Base-by-base conservation (phyloP, 2,113 vertebrate species). In the Misgurnus anguillicaudatus region DNA sequence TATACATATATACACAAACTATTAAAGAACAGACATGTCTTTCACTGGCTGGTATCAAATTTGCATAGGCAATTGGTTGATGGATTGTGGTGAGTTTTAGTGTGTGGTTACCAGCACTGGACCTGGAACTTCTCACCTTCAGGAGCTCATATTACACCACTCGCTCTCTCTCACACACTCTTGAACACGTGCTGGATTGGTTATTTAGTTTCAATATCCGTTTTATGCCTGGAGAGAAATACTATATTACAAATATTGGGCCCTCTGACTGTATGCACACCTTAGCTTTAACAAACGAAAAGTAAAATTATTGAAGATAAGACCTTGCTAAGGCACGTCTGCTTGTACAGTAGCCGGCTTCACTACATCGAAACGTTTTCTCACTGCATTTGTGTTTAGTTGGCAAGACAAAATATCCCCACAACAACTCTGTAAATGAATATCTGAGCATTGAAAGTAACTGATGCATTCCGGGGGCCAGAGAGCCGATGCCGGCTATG, bases 31-130 rank as follows among this genome's bases (percentile, higher is more conserved):
- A 69, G 48, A 66, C 39, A 10, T 7, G 63, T 45, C 66, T 82
- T 64, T 78, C 64, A 51, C 61, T 80, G 78, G 72, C 48, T 74
- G 48, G 65, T 74, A 74, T 76, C 42, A 24, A 42, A 84, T 84
- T 82, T 86, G 83, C 80, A 83, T 80, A 51, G 57, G 61, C 72
- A 76, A 72, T 78, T 75, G 77, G 67, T 64, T 64, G 69, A 80
- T 84, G 80, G 70, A 75, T 83, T 84, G 80, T 8, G 51, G 73
- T 51, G 58, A 75, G 63, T 74, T 81, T 63, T 70, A 77, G 85
- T 83, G 63, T 82, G 79, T 78, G 82, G 70, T 81, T 82, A 69
- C 81, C 57, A 31, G 70, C n/a, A 6, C 67, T 80, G 24, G 79
- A 71, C 80, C 65, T 62, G 82, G 24, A 63, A 84, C 72, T 80